Conservation (phyloP, 2,113 vertebrate genomes). For the Syngnathus scovelli region DNA sequence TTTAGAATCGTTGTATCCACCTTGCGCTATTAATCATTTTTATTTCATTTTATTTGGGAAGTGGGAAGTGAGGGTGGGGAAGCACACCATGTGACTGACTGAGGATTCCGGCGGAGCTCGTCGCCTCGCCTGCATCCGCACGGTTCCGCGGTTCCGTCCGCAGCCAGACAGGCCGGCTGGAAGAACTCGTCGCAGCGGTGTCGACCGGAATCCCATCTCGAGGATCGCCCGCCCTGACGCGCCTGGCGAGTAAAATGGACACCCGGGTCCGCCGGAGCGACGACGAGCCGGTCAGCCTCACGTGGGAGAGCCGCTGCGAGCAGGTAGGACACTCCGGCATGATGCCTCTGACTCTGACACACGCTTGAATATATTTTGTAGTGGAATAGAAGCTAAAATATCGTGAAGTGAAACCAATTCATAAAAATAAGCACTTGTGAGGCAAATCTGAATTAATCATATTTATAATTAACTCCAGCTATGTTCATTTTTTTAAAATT, state of each 20-base stretch:
- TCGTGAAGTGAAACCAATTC: neutral
- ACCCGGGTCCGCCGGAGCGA: constrained; percentile 80
- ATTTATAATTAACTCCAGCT: neutral
- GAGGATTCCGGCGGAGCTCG: neutral
- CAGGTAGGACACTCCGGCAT: constrained; percentile 76
- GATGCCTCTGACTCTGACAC: too few relatives aligned
- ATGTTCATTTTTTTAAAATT: neutral
- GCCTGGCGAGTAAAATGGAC: constrained; percentile 72
- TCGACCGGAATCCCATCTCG: neutral
- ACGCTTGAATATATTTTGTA: neutral
- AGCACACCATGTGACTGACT: neutral
- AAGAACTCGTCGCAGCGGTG: neutral
- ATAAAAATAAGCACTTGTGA: neutral
- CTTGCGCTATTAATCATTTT: neutral
- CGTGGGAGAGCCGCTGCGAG: constrained; percentile 87
- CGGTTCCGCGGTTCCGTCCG: neutral
- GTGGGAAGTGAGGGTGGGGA: neutral
- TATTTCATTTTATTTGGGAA: neutral
- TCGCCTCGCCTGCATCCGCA: neutral
- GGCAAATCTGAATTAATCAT: neutral
- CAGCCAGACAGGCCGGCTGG: neutral
- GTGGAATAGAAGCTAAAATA: neutral
- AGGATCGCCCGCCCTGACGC: too few relatives aligned
- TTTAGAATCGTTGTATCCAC: neutral
- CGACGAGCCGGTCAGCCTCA: constrained; percentile 86